Evolutionary conservation across 2,797 vertebrate species (phyloP).

Genomic region (Rousettus madagascariensis): DNA sequence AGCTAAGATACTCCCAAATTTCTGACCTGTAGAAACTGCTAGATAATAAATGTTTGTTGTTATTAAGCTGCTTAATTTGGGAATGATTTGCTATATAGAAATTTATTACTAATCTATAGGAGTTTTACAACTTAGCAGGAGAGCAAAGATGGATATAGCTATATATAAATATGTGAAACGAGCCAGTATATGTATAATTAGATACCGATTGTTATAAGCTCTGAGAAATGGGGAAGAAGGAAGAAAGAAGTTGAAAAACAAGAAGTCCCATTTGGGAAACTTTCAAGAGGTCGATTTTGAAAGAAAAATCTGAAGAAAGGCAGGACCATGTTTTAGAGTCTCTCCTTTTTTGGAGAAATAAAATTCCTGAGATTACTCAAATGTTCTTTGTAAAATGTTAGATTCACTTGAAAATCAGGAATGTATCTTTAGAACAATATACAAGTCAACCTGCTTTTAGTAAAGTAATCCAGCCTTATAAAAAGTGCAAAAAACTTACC

Average conservation of each 20-base stretch:
- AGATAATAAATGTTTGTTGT: not conserved
- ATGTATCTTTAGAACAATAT: not conserved
- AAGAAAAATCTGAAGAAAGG: not conserved
- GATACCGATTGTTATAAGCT: not conserved
- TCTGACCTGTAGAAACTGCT: not conserved
- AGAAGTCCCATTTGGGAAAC: not conserved
- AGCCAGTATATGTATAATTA: not conserved
- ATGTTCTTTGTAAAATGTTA: conserved; percentile 16
- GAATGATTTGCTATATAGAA: not conserved
- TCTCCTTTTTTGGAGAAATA: not conserved
- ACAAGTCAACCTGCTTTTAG: not conserved
- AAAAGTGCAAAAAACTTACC: conserved; percentile 12
- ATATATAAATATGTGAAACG: not conserved
- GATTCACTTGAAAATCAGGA: conserved; percentile 29
- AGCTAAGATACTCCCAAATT: not conserved
- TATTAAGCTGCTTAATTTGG: not conserved
- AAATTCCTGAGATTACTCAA: conserved; percentile 11
- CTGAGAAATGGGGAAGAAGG: not conserved
- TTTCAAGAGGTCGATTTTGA: not conserved
- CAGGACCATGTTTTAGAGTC: not conserved
- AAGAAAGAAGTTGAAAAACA: not conserved
- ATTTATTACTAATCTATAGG: not conserved
- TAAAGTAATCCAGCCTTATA: not conserved
- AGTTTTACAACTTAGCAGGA: not conserved
- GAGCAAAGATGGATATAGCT: not conserved